phyloP scores from a whole-genome alignment of 2,888 invertebrate genomes.

The Rhamnusium bicolor region DNA sequence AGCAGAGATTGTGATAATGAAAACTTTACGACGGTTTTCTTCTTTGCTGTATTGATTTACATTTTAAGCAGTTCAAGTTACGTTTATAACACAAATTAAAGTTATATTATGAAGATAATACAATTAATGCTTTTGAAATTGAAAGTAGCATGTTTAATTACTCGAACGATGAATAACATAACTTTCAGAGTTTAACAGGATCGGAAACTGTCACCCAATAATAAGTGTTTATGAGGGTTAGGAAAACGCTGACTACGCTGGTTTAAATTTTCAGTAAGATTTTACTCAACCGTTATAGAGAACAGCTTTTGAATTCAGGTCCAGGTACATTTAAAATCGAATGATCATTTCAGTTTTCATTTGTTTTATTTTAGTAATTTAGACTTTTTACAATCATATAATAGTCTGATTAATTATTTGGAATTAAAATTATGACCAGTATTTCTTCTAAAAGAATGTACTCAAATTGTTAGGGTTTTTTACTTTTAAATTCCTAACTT shows the following conservation, averaged over 20 bases:
- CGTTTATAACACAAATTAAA: slow-evolving; percentile 1
- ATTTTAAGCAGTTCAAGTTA: slow-evolving; percentile 23
- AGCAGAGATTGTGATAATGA: slow-evolving; percentile 47
- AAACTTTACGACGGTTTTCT: slow-evolving; percentile 40
- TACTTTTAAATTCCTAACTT: too few relatives aligned
- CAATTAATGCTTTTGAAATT: slow-evolving; percentile 9
- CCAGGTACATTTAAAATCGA: too few relatives aligned
- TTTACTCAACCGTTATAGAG: neutral
- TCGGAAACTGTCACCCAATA: neutral
- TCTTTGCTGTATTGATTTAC: slow-evolving; percentile 34
- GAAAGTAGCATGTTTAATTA: slow-evolving; percentile 7
- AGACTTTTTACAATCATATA: too few relatives aligned
- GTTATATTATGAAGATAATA: slow-evolving; percentile 18
- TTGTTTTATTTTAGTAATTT: too few relatives aligned
- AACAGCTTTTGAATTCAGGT: too few relatives aligned
- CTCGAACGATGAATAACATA: neutral
- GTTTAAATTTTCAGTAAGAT: too few relatives aligned
- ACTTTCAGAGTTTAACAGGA: neutral
- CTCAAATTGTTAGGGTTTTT: too few relatives aligned
- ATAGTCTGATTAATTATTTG: too few relatives aligned
- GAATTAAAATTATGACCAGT: too few relatives aligned
- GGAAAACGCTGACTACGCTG: neutral
- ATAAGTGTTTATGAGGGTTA: neutral
- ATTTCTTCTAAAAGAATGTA: too few relatives aligned
- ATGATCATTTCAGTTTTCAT: too few relatives aligned